Conservation (phyloP, 2,888 invertebrate genomes). For the Limnephilus rhombicus region DNA sequence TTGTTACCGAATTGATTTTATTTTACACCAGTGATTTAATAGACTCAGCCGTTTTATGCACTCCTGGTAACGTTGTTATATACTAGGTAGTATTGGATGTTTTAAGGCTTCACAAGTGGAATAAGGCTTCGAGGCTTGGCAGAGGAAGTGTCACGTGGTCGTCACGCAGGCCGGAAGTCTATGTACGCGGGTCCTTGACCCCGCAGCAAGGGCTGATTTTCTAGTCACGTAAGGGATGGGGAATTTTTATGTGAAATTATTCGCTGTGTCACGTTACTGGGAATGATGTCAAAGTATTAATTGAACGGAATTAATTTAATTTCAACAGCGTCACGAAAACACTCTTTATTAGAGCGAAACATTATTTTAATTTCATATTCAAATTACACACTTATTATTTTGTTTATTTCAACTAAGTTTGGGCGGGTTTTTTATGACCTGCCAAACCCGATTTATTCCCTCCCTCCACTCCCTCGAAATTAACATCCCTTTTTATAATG, state of each 20-base stretch:
- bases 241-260: neutral
- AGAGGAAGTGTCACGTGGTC: neutral
- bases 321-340: neutral
- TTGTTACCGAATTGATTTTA: neutral
- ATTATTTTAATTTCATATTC: neutral
- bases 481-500: neutral
- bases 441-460: neutral
- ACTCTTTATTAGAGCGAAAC: neutral
- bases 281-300: neutral
- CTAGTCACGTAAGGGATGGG: constrained; percentile 1
- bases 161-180: constrained; percentile 15
- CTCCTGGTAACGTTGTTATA: neutral
- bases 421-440: neutral
- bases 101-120: neutral
- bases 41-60: neutral
- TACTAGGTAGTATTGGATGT: neutral
- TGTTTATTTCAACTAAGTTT: neutral
- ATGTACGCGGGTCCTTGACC: neutral
- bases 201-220: neutral
- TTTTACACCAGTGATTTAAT: neutral
- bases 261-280: neutral
- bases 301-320: neutral
- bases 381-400: neutral
- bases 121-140: neutral
- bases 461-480: neutral